These are phyloP conservation scores for Drosophila subobscura DNA, from an alignment of 1,140 invertebrate species.

Conservation along the genomic window DNA sequence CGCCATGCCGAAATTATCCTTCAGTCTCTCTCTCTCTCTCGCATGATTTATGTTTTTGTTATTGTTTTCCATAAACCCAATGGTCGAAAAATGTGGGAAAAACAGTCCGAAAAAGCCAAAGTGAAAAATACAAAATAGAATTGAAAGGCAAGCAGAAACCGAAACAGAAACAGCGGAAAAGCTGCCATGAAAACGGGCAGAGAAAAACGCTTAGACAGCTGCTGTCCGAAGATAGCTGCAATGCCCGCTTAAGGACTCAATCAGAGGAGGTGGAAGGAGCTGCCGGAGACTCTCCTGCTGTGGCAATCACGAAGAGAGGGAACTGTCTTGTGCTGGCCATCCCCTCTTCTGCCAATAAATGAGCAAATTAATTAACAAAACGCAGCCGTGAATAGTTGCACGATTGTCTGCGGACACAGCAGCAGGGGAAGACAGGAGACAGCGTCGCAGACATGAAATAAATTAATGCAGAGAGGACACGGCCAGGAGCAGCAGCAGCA, in stretches of 20 bases:
- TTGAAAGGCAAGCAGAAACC: constrained; percentile 7
- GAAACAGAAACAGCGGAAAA: constrained; percentile 6
- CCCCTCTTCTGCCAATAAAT: constrained; percentile 55
- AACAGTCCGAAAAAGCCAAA: constrained; percentile 6
- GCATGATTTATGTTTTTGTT: constrained; percentile 77
- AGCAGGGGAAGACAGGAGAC: constrained; percentile 17
- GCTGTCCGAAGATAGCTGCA: constrained; percentile 52
- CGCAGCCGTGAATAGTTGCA: constrained; percentile 75
- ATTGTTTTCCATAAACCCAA: constrained; percentile 68
- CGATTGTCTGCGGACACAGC: constrained; percentile 64
- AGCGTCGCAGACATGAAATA: neutral
- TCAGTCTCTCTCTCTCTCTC: constrained; percentile 21
- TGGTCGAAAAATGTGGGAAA: too few relatives aligned
- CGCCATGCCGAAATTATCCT: constrained; percentile 59
- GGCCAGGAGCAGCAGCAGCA: neutral
- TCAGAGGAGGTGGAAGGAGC: constrained; percentile 43
- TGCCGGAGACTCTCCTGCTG: neutral
- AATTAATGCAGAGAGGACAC: too few relatives aligned
- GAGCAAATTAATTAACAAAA: constrained; percentile 79
- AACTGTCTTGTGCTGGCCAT: too few relatives aligned
- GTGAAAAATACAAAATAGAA: constrained; percentile 19
- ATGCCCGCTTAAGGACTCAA: constrained; percentile 62
- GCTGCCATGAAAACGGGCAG: neutral
- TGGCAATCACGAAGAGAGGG: too few relatives aligned
- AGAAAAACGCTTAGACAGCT: constrained; percentile 27